Percentiles rank a stretch among this genome's conserved stretches.
These are phyloP conservation scores for Prunella himalayana DNA, from an alignment of 2,113 vertebrate genomes.

Conservation along the genomic window DNA sequence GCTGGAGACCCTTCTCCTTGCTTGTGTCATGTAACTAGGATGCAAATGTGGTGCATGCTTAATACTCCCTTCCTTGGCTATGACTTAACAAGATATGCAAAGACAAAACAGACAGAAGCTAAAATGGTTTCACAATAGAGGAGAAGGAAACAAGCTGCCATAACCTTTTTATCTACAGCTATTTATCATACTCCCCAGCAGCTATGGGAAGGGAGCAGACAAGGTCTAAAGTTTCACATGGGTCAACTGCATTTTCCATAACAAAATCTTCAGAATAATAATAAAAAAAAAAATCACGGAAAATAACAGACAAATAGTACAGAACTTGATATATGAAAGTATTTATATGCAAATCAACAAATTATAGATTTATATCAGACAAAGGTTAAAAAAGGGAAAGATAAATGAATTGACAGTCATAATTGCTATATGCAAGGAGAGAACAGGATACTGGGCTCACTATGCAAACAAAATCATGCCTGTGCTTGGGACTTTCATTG, in stretches of 20 bases:
- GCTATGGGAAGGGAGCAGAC: background rate
- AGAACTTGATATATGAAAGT: background rate
- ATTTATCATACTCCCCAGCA: background rate
- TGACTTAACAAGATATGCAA: background rate
- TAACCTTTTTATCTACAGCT: background rate
- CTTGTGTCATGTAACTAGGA: background rate
- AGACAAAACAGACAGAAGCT: background rate
- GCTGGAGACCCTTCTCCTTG: background rate
- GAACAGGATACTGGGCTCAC: background rate
- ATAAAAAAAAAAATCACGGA: fast-evolving
- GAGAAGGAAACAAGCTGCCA: background rate
- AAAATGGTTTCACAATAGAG: background rate
- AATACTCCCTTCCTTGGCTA: background rate
- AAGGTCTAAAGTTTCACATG: background rate
- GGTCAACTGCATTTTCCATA: background rate
- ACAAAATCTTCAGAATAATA: background rate
- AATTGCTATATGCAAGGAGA: background rate
- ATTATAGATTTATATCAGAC: background rate
- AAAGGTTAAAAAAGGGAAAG: background rate
- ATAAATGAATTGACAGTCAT: background rate
- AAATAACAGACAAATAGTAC: background rate
- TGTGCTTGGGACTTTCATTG: background rate
- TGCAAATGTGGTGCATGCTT: background rate
- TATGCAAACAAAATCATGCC: background rate
- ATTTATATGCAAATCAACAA: background rate